Conservation (phyloP, 2,797 vertebrate species). For the Cossypha heuglini region DNA sequence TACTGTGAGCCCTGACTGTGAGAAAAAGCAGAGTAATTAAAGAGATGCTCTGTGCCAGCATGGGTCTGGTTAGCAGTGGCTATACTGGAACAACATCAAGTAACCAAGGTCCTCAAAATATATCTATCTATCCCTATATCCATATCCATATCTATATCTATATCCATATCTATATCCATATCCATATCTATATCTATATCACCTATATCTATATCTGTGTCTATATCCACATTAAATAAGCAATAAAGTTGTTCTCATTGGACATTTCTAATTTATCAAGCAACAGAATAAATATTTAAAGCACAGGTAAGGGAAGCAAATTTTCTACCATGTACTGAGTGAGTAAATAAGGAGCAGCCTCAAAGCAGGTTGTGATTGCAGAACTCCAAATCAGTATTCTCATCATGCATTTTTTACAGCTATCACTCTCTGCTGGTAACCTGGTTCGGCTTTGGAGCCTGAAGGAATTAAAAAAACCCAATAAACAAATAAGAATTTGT, state of each 20-base stretch:
- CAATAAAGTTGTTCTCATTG: background rate
- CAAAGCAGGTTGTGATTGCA: background rate
- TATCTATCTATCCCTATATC: background rate
- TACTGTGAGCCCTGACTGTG: background rate
- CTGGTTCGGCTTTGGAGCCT: background rate
- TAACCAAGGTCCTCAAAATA: background rate
- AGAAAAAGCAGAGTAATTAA: slow-evolving; percentile 3
- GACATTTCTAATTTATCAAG: background rate
- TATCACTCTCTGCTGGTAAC: background rate
- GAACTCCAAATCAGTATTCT: background rate
- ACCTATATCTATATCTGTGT: too few species aligned
- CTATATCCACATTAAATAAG: background rate
- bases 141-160: too few species aligned
- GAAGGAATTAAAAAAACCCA: background rate
- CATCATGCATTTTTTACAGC: background rate
- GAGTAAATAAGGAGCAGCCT: background rate
- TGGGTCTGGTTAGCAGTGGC: background rate
- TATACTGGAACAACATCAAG: background rate
- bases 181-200: too few species aligned
- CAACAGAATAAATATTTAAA: background rate
- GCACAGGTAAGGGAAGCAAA: background rate
- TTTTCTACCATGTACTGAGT: background rate
- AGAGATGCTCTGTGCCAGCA: background rate
- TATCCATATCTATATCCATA: too few species aligned
- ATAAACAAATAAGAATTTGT: background rate